Base-by-base conservation (phyloP, 1,140 invertebrate species). In the Choristoneura fumiferana region DNA sequence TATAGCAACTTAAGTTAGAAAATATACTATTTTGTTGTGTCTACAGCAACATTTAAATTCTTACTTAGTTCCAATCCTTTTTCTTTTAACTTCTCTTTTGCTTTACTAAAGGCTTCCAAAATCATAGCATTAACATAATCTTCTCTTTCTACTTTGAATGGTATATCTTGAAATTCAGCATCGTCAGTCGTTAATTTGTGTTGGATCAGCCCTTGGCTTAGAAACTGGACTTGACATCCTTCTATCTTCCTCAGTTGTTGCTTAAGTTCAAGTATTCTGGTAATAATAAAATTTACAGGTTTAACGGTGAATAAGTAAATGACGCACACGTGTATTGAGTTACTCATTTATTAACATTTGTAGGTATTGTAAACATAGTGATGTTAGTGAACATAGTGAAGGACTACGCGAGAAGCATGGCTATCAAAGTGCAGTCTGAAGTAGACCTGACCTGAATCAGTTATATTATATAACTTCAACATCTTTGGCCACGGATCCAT, bases 221-320 rank as follows among this genome's bases (percentile, higher is more conserved):
- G 33, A 22, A 72, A 76, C 17, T 76, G 69, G 29, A 63, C 58
- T 13, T 69, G 60, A 49, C 67, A 69, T 0, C 62, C 58, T 69
- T 82, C 75, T 43, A 77, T 37, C 54, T 81, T 78, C 18, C 67
- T 54, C 15, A 82, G 9, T 17, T 81, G 68, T 5, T 63, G 49
- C 55, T 78, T 82, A 0, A 84, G 49, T 68, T 84, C 81, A 8
- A 76, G 17, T 56, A 84, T 78, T 43, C 81, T 84, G 43, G 33
- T 53, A 65, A n/a, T 18, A 39, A 29, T 10, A 12, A 39, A 35
- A 35, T 35, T 14, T 36, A 37, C 22, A n/a, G n/a, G n/a, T n/a
- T n/a, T n/a, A n/a, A n/a, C n/a, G n/a, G n/a, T n/a, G n/a, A n/a
- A n/a, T n/a, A n/a, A n/a, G n/a, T n/a, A 33, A 14, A 34, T 8